Base-by-base conservation (phyloP, 2,797 vertebrate species). In the Sciurus vulgaris region DNA sequence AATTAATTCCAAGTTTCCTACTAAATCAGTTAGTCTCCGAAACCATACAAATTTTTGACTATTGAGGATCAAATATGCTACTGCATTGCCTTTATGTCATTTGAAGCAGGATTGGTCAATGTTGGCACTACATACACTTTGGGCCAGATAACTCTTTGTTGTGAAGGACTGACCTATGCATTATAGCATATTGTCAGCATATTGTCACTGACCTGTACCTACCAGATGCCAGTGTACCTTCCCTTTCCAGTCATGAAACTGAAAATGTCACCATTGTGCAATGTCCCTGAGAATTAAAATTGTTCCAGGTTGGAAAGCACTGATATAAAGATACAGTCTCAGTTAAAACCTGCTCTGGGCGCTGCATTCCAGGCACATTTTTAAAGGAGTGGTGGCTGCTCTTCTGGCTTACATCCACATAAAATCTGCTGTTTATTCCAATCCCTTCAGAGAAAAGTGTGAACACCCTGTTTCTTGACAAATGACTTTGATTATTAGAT, bases 401-500 rank as follows among this genome's bases (percentile, higher is more conserved):
- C 47, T 89, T 89, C 95, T 98, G 97, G 96, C 82, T 92, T 82
- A 30, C 4, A 87, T 88, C 94, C 94, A 98, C 89, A 89, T 93
- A 13, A 97, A 97, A 95, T 93, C 93, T 76, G 5, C 89, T 88
- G 49, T 96, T 98, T 97, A 96, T 79, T 98, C 69, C 92, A 96
- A 74, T 63, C 97, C 98, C 97, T 98, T 97, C 98, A 97, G 96
- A 98, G 77, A 97, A 97, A 98, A 98, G 97, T 97, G 96, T 97
- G 95, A 97, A 97, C 76, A 94, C 54, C 95, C 77, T 82, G 81
- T 98, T 98, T 98, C 97, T 98, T 67, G 0, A 98, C 98, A 98
- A 97, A 97, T 93, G 96, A n/a, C 97, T 98, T 98, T 98, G 97
- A 97, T 97, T 97, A 98, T 97, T 97, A 98, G 95, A 97, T 98